Evolutionary conservation across 2,888 invertebrate genomes (phyloP), one percentile per base, ranked within the genome.

Genomic region (Drosophila peninsularis): DNA sequence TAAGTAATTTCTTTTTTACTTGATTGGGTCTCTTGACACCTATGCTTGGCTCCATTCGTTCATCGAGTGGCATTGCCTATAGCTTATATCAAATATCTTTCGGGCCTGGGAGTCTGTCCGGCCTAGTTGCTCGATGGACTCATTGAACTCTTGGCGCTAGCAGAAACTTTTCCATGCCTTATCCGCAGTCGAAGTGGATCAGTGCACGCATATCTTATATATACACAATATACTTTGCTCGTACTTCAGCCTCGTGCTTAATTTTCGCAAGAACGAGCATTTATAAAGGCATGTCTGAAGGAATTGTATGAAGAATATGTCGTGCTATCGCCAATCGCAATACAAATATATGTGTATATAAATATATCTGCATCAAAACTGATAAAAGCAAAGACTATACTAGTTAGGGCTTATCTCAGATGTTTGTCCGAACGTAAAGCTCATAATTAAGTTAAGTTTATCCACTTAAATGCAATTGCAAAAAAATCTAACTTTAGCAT

Each of bases 211-310:
- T 78, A 78, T 68, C 74, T 56, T 63, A 39, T 13, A 39, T 13
- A 36, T 47, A 17, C 19, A 19, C 19, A 13, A 49, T 49, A 17
- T n/a, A 32, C 10, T 32, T 13, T 32, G 5, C 17, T n/a, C 21
- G 66, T 73, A 42, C 62, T 56, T 67, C 37, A 70, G 63, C 75
- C 76, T 69, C 76, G 79, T 49, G 53, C 66, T 61, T 24, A 36
- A 69, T 78, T 62, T 70, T 63, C 42, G 66, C 76, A 74, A 78
- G 44, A 57, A 21, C 61, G 32, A n/a, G n/a, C n/a, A n/a, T 45
- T 21, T 41, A 17, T 17, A 30, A 17, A 47, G 17, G 17, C 34
- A 24, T 30, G 32, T 11, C 17, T 41, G 14, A 49, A 54, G 53
- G 53, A 52, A 52, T 67, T 63, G 57, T 45, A 41, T 24, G 19